phyloP scores from a whole-genome alignment of 2,797 vertebrate genomes.

The Hydrophis major region DNA sequence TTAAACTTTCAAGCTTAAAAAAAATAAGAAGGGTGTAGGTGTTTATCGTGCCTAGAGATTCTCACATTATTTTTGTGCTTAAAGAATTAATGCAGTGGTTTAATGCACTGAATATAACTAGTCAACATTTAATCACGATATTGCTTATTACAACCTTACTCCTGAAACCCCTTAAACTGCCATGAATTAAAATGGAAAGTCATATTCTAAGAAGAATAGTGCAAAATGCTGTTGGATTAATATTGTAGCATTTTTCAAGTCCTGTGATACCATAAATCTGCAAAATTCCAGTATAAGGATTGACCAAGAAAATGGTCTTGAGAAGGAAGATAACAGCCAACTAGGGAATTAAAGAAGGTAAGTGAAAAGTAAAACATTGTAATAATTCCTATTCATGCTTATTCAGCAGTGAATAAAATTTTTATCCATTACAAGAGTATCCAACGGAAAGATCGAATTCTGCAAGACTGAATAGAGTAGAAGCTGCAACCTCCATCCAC shows the following conservation, averaged over 20 bases:
- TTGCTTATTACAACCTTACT: not conserved
- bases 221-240: not conserved
- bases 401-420: not conserved
- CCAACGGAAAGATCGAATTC: not conserved
- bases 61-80: not conserved
- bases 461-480: not conserved
- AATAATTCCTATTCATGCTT: not conserved
- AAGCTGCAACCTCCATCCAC: not conserved
- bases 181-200: not conserved
- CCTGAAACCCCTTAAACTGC: not conserved
- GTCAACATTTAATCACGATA: not conserved
- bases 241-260: not conserved
- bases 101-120: not conserved
- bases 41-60: not conserved
- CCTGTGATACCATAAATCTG: not conserved
- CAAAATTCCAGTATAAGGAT: not conserved
- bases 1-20: not conserved
- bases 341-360: not conserved
- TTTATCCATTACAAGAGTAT: not conserved
- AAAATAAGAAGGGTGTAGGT: not conserved
- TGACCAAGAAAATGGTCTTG: not conserved
- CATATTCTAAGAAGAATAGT: not conserved
- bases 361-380: not conserved
- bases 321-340: not conserved
- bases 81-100: not conserved